Evolutionary conservation across 1,140 invertebrate genomes (phyloP).

Genomic region (Adoxophyes honmai): DNA sequence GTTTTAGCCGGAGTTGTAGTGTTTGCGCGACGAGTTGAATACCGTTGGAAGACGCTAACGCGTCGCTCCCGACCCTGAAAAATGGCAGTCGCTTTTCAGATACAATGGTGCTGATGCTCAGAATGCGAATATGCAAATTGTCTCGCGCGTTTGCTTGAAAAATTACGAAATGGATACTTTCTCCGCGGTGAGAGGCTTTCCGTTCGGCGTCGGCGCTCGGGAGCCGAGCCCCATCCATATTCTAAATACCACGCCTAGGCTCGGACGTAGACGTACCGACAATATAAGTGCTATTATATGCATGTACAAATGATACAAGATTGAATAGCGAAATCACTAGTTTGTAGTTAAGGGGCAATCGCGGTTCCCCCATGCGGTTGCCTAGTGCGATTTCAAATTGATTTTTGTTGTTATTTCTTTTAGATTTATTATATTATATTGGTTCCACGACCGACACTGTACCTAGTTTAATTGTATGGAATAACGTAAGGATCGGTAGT

Average conservation of each 20-base stretch:
- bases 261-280: conserved; percentile 46
- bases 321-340: conserved; percentile 64
- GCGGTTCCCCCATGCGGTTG: conserved; percentile 36
- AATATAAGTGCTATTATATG: conserved; percentile 58
- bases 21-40: not conserved
- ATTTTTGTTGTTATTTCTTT: conserved; percentile 66
- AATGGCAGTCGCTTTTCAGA: conserved; percentile 20
- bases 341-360: conserved; percentile 40
- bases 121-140: conserved; percentile 30
- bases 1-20: conserved; percentile 3
- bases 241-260: conserved; percentile 63
- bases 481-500: conserved; percentile 10
- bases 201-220: no score
- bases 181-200: not conserved
- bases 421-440: conserved; percentile 68
- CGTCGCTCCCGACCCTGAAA: not conserved
- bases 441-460: conserved; percentile 50
- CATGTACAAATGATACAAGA: conserved; percentile 68
- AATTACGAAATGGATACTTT: not conserved
- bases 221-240: conserved; percentile 30
- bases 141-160: conserved; percentile 10
- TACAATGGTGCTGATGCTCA: conserved; percentile 21
- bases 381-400: conserved; percentile 45
- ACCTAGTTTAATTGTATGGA: conserved; percentile 51
- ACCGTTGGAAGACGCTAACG: conserved; percentile 9